Evolutionary conservation across 2,113 vertebrate genomes (phyloP).

Genomic region (Rhagologus leucostigma): DNA sequence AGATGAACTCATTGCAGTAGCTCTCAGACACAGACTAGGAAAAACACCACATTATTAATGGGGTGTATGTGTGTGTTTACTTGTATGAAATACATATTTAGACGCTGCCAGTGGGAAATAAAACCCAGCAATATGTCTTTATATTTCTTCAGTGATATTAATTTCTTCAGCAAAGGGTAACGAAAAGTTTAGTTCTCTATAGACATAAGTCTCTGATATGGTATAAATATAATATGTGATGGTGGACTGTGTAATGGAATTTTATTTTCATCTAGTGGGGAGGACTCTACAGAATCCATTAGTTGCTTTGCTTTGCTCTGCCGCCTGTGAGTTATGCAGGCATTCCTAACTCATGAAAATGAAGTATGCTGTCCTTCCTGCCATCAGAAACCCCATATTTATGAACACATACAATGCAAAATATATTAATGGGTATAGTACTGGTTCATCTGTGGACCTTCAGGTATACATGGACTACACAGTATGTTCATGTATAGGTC

Average conservation of each 20-base stretch:
- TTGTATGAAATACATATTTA: slow-evolving; percentile 58
- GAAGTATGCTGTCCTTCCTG: slow-evolving; percentile 34
- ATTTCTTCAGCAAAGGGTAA: slow-evolving; percentile 58
- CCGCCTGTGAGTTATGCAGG: slow-evolving; percentile 59
- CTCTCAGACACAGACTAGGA: background rate
- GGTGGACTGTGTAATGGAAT: slow-evolving; percentile 46
- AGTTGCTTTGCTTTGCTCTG: slow-evolving; percentile 41
- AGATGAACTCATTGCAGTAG: slow-evolving; percentile 35
- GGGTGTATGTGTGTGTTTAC: slow-evolving; percentile 22
- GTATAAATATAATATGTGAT: slow-evolving; percentile 59
- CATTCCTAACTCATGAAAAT: slow-evolving; percentile 67
- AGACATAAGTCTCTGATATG: slow-evolving; percentile 32
- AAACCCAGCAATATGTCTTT: slow-evolving; percentile 54
- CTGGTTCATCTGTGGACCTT: background rate
- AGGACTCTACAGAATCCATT: slow-evolving; percentile 56
- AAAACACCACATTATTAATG: slow-evolving; percentile 46
- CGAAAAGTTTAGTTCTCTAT: slow-evolving; percentile 55
- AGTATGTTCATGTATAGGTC: background rate
- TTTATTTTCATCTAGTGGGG: slow-evolving; percentile 55
- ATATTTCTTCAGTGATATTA: slow-evolving; percentile 61
- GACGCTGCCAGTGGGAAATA: slow-evolving; percentile 25
- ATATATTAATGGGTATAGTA: background rate
- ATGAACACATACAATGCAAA: slow-evolving; percentile 33
- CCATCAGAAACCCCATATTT: slow-evolving; percentile 45
- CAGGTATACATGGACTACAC: background rate